phyloP scores from a whole-genome alignment of 1,140 invertebrate genomes.

The Megalonaias nervosa region DNA sequence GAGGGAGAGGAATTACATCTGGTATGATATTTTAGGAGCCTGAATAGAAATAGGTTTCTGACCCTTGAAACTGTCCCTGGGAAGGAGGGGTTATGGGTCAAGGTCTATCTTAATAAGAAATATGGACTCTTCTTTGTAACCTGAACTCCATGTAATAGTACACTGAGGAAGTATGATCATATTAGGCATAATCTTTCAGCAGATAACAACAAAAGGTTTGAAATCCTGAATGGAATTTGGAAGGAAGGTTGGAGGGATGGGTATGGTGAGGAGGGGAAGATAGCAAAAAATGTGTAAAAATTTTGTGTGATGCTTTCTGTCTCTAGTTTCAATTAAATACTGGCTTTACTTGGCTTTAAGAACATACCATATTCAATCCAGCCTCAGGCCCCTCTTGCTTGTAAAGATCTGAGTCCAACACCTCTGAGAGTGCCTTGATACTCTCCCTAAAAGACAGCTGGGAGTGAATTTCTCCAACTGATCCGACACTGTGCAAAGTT shows the following conservation, averaged over 20 bases:
- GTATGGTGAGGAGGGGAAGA: neutral
- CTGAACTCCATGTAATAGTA: neutral
- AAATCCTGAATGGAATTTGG: neutral
- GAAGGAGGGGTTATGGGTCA: no score
- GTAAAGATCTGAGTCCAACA: slow-evolving; percentile 19
- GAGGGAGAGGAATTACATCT: neutral
- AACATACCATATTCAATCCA: slow-evolving; percentile 25
- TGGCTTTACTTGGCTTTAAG: neutral
- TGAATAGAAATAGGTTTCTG: slow-evolving; percentile 1
- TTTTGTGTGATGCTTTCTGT: neutral
- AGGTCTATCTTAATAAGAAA: no score
- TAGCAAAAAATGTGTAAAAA: no score
- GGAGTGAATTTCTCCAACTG: slow-evolving; percentile 41
- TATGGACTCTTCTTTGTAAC: neutral
- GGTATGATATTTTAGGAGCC: no score
- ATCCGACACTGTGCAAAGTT: neutral
- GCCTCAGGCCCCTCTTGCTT: slow-evolving; percentile 18
- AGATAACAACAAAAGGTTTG: neutral
- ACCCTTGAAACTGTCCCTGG: no score
- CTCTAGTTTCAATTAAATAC: neutral
- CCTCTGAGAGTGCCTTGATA: slow-evolving; percentile 33
- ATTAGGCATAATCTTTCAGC: no score
- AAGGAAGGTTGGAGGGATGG: neutral
- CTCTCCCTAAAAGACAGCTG: slow-evolving; percentile 44
- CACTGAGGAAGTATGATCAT: no score